Evolutionary conservation across 2,888 invertebrate species (phyloP), one percentile per base, ranked within the genome.

Genomic region (Orthonychiurus folsomi): DNA sequence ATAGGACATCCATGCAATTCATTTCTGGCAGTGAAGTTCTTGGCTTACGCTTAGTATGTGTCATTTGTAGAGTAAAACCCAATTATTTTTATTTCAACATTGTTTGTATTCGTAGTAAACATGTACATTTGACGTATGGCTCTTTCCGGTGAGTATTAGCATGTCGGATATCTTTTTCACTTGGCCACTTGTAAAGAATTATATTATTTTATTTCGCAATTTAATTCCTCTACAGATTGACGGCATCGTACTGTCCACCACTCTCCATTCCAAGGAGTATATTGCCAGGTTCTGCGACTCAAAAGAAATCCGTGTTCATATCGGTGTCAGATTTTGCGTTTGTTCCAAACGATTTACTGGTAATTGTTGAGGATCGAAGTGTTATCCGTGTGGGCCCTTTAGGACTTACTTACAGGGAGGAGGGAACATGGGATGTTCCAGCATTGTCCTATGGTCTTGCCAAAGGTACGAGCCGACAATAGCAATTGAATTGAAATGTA

Each of bases 51-150:
- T 1, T 66, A 70, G 71, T 71, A 65, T 61, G 63, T 63, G 15
- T 21, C 50, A 52, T 21, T 20, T 52, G 25, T 59, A 50, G 21
- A 50, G 48, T 50, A 3, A 53, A 52, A n/a, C 23, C 37, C 37
- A 37, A 37, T 37, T 9, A 37, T 37, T 37, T n/a, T n/a, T 9
- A 25, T 37, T 59, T 59, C 23, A 15, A 12, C 2, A 56, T 23
- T 48, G 24, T 55, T 61, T 37, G 12, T 3, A 18, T 54, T 58
- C 59, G 1, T 56, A 71, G 71, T 28, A 65, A 68, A 52, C 69
- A 69, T 47, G 53, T 71, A 5, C 69, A 69, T 50, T 26, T 71
- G 28, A 70, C 71, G 0, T 71, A 69, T 69, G 71, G 69, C 1
- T 59, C 60, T 12, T 59, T 66, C 57, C n/a, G n/a, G n/a, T n/a